Evolutionary conservation across 2,888 invertebrate genomes (phyloP), one percentile per base, ranked within the genome.

Genomic region (Callosobruchus maculatus): DNA sequence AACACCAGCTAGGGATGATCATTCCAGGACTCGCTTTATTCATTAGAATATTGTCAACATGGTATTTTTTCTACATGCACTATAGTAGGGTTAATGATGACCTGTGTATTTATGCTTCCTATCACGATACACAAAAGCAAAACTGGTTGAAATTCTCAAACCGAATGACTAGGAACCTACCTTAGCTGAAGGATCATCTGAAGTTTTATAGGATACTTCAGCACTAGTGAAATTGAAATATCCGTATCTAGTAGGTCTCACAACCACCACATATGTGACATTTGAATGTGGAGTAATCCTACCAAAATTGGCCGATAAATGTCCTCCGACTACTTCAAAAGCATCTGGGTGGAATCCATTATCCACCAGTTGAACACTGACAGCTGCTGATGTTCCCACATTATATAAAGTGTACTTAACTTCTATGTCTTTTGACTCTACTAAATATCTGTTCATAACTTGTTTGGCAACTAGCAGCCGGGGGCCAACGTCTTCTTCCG

Each of bases 151-250:
- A n/a, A n/a, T n/a, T n/a, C n/a, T n/a, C n/a, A n/a, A n/a, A n/a
- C n/a, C n/a, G n/a, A n/a, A n/a, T n/a, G n/a, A n/a, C n/a, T 26
- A 26, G 7, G 26, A 26, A 26, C 77, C 75, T 77, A 82, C 82
- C 73, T 78, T 78, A 18, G 80, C 81, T 74, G 78, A 76, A 2
- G 78, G 71, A 74, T 81, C 81, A 84, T 97, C 97, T 77, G 93
- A 92, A 70, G 94, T 90, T 82, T 92, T 93, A 88, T 99, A 99
- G 70, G 93, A 92, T 74, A 98, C 91, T 88, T 97, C 95, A 77
- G 99, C 99, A 72, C 98, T 93, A 0, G 98, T 95, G 87, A 99
- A 99, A 88, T 99, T 99, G 89, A 97, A 98, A 86, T 96, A 96
- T 31, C 99, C 99, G 84, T 91, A 95, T 83, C 93, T 93, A 82